phyloP scores from a whole-genome alignment of 2,113 vertebrate genomes.

The Gadus chalcogrammus region DNA sequence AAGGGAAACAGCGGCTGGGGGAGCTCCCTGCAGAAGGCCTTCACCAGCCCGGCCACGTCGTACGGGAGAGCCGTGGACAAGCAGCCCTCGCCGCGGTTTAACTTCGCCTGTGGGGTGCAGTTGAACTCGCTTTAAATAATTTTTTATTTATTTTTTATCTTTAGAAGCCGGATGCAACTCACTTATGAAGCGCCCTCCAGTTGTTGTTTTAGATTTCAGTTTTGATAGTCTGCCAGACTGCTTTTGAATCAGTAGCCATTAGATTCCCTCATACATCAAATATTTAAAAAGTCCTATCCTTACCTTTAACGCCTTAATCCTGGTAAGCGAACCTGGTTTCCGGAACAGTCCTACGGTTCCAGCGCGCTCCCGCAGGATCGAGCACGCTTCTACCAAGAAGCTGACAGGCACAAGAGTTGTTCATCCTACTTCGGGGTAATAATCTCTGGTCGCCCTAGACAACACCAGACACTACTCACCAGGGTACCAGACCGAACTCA shows the following conservation, averaged over 20 bases:
- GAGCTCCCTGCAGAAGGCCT: constrained; percentile 88
- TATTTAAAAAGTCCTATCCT: not conserved
- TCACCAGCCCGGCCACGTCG: constrained; percentile 84
- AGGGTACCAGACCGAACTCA: constrained; percentile 83
- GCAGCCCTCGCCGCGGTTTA: constrained; percentile 81
- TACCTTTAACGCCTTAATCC: constrained; percentile 86
- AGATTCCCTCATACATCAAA: too few species aligned
- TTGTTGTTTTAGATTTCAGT: too few species aligned
- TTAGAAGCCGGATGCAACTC: too few species aligned
- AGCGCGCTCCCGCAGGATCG: constrained; percentile 75
- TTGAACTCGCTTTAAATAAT: not conserved
- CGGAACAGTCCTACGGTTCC: constrained; percentile 89
- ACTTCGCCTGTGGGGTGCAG: constrained; percentile 72
- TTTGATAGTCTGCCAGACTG: too few species aligned
- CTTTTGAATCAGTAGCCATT: too few species aligned
- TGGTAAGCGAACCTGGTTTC: constrained; percentile 85
- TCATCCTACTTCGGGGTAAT: too few species aligned
- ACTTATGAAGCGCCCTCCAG: too few species aligned
- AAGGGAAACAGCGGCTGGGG: constrained; percentile 81
- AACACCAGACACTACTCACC: constrained; percentile 64
- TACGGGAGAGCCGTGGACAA: constrained; percentile 78
- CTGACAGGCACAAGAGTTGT: constrained; percentile 56
- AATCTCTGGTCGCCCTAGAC: not conserved
- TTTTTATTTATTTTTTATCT: too few species aligned
- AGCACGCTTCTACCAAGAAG: constrained; percentile 84